Evolutionary conservation across 2,113 vertebrate genomes (phyloP).

Genomic region (Mola mola): DNA sequence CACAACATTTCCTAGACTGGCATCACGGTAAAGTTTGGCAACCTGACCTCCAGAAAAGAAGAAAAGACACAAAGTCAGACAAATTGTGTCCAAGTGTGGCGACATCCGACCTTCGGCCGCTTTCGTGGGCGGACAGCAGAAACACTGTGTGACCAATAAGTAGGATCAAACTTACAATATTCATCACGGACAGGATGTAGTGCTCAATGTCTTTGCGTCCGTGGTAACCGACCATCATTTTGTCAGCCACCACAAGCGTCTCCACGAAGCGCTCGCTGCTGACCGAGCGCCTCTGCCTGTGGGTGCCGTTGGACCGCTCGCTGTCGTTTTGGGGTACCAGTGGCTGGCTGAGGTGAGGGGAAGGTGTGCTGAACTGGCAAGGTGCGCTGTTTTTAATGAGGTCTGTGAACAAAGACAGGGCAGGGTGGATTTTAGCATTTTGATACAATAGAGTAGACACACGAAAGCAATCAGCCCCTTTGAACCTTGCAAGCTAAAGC

Average conservation of each 20-base stretch:
- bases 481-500: slow-evolving; percentile 63
- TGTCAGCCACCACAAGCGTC: slow-evolving; percentile 96
- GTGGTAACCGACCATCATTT: slow-evolving; percentile 99
- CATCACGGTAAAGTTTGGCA: slow-evolving; percentile 99
- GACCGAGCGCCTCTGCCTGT: slow-evolving; percentile 89
- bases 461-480: slow-evolving; percentile 55
- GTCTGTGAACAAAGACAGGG: slow-evolving; percentile 76
- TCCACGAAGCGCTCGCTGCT: slow-evolving; percentile 97
- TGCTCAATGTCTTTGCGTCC: slow-evolving; percentile 98
- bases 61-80: slow-evolving; percentile 99
- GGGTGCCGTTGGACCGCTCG: slow-evolving; percentile 44
- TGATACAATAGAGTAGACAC: slow-evolving; percentile 5
- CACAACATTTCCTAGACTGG: slow-evolving; percentile 99
- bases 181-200: slow-evolving; percentile 99
- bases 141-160: too few species aligned
- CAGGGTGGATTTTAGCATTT: slow-evolving; percentile 58
- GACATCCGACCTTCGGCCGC: neutral
- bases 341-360: slow-evolving; percentile 70
- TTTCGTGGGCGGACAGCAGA: too few species aligned
- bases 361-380: slow-evolving; percentile 79
- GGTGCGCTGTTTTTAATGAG: slow-evolving; percentile 80
- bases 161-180: slow-evolving; percentile 99
- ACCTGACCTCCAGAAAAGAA: slow-evolving; percentile 99
- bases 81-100: slow-evolving; percentile 70
- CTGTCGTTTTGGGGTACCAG: slow-evolving; percentile 73